These are phyloP conservation scores for Mormoops blainvillei DNA, from an alignment of 2,113 vertebrate species.

Conservation along the genomic window DNA sequence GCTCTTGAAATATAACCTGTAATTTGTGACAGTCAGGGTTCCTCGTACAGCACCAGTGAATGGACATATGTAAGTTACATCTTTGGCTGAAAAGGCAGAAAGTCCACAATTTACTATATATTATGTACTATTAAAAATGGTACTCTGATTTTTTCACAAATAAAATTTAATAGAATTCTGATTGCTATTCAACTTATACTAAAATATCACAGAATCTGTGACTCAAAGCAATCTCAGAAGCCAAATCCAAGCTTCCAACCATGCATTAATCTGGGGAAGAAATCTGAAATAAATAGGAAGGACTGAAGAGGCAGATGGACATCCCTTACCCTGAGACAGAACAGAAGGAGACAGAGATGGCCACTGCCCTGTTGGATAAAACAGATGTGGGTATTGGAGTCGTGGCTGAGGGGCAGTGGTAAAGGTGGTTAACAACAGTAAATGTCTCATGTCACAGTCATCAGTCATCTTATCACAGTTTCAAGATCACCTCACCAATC, in stretches of 20 bases:
- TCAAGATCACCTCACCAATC: neutral
- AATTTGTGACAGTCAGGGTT: constrained; percentile 93
- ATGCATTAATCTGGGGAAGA: neutral
- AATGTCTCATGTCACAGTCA: neutral
- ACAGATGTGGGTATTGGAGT: neutral
- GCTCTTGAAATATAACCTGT: constrained; percentile 96
- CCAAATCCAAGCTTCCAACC: neutral
- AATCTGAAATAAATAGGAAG: neutral
- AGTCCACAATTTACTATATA: constrained; percentile 2
- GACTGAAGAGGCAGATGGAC: neutral
- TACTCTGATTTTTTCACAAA: neutral
- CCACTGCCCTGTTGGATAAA: neutral
- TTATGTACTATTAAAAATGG: neutral
- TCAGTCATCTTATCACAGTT: neutral
- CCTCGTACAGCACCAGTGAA: constrained; percentile 93
- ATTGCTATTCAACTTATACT: neutral
- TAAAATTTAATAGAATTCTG: neutral
- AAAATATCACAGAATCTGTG: neutral
- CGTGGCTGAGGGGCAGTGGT: neutral
- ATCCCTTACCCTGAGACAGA: neutral
- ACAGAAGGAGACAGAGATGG: neutral
- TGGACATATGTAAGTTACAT: constrained; percentile 97
- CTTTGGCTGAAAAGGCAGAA: constrained; percentile 84
- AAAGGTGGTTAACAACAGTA: neutral
- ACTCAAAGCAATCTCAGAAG: neutral